Conservation (phyloP, 2,113 vertebrate genomes). For the Electrona antarctica region DNA sequence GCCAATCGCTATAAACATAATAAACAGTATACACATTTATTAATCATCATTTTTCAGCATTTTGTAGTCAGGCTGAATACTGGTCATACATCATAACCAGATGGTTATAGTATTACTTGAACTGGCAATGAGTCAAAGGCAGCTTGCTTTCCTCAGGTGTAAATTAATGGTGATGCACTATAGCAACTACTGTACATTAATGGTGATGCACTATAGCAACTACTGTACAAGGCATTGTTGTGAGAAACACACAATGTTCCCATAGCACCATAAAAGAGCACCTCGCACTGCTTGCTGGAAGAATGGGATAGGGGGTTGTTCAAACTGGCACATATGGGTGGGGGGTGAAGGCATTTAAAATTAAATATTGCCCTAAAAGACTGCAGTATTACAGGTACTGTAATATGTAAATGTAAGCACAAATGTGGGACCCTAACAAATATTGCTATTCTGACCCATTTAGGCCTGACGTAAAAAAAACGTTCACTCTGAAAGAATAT, state of each 20-base stretch:
- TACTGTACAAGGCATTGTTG: conserved; percentile 22
- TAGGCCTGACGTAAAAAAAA: no score
- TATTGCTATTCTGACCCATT: background rate
- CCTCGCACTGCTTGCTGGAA: conserved; percentile 76
- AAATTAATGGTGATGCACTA: conserved; percentile 17
- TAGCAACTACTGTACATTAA: no score
- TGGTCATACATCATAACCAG: no score
- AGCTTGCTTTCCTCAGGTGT: conserved; percentile 47
- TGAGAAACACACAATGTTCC: conserved; percentile 65
- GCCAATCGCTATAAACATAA: no score
- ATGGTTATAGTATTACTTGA: no score
- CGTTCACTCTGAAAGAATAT: no score
- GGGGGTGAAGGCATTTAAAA: conserved; percentile 1
- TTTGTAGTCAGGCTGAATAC: background rate
- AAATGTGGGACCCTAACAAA: background rate
- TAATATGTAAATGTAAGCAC: no score
- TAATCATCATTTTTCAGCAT: no score
- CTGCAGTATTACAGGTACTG: no score
- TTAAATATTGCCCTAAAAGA: conserved; percentile 3
- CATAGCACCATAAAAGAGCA: conserved; percentile 82
- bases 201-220: no score
- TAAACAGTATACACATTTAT: conserved; percentile 43
- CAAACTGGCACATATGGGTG: conserved; percentile 2
- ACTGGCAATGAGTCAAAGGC: conserved; percentile 39
- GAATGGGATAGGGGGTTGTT: conserved; percentile 19